Evolutionary conservation across 2,797 vertebrate species (phyloP), one percentile per base, ranked within the genome.

Genomic region (Vespertilio murinus): DNA sequence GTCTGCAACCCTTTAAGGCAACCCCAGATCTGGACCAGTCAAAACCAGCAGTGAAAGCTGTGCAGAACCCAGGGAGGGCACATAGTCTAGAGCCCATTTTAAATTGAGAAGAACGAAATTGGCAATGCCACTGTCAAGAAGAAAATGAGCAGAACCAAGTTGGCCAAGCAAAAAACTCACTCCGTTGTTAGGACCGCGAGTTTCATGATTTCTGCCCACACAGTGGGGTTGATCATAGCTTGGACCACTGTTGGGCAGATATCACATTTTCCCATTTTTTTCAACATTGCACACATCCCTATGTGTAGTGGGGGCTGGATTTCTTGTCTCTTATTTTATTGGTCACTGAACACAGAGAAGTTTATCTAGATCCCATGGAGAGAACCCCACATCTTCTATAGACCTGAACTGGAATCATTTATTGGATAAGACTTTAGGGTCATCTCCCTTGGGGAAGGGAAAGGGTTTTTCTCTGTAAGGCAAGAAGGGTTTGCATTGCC

Each of bases 331-430:
- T 64, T 71, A 45, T 73, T 89, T 90, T 85, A 38, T 30, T 45
- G 49, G 71, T 40, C 75, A 52, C 20, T 74, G 54, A 78, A 79
- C 28, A 77, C 35, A 75, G 81, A 80, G 49, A 90, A 71, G 16
- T 85, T 86, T 74, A 47, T 52, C 86, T 22, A 86, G 30, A 40
- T 71, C 11, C 22, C 11, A 49, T 40, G 69, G 33, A 47, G 56
- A 88, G 22, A 91, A 42, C 35, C 8, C 5, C 13, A 70, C 11
- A 10, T 85, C 18, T 79, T 25, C 65, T 18, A 18, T 20, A 77
- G 45, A 73, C 65, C n/a, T 83, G 71, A 95, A 40, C 35, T 94
- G 65, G 88, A 73, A 78, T 77, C 7, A 64, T 78, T 88, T 20
- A 35, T 25, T 59, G 61, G 23, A 9, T 56, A 49, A 25, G 38